Evolutionary conservation across 1,140 invertebrate genomes (phyloP).

Genomic region (Lerema accius): DNA sequence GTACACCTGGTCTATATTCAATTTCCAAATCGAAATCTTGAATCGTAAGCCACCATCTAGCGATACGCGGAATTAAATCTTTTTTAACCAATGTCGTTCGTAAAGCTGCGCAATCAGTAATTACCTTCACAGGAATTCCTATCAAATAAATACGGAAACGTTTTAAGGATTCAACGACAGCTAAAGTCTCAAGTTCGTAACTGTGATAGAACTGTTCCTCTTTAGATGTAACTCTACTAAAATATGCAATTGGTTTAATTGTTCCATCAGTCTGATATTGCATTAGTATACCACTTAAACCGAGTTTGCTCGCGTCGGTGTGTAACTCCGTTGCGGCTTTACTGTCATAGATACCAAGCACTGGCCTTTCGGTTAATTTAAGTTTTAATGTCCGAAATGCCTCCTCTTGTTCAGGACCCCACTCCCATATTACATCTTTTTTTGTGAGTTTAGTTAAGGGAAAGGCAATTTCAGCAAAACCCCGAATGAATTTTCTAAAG

Average conservation of each 20-base stretch:
- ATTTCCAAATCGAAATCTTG: constrained; percentile 56
- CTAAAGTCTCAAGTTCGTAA: constrained; percentile 74
- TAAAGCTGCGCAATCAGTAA: constrained; percentile 60
- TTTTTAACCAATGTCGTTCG: constrained; percentile 51
- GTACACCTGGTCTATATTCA: constrained; percentile 48
- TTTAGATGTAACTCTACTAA: constrained; percentile 32
- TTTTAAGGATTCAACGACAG: constrained; percentile 69
- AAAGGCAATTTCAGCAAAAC: not conserved
- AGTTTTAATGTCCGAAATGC: not conserved
- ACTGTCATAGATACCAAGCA: constrained; percentile 4
- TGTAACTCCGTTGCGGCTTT: constrained; percentile 6
- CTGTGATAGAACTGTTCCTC: constrained; percentile 53
- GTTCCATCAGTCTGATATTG: constrained; percentile 9
- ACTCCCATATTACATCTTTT: not conserved
- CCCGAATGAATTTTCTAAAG: not conserved
- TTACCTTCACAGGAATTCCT: constrained; percentile 68
- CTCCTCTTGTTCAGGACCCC: not conserved
- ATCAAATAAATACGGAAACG: constrained; percentile 72
- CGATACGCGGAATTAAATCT: constrained; percentile 56
- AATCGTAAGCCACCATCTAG: constrained; percentile 60
- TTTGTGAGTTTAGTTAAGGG: not conserved
- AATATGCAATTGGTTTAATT: constrained; percentile 52
- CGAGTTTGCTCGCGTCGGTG: constrained; percentile 7
- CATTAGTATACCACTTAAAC: constrained; percentile 24
- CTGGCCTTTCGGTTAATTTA: not conserved